Evolutionary conservation across 2,888 invertebrate species (phyloP), one percentile per base, ranked within the genome.

Genomic region (Lepidonotus clava): DNA sequence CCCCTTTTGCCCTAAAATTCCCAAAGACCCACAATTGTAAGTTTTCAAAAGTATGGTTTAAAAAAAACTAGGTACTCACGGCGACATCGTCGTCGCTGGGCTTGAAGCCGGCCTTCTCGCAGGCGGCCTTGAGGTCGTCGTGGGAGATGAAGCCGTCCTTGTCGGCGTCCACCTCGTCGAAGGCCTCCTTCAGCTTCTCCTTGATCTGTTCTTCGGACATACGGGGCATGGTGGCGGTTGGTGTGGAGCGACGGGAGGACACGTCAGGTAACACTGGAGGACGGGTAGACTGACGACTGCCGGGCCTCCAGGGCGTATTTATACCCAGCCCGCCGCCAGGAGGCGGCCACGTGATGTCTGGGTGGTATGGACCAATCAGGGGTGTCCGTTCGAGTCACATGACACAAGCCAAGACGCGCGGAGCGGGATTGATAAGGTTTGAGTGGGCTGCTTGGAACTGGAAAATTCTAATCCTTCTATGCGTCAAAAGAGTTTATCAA

Each of bases 111-210:
- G 84, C 84, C 28, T 61, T 67, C 6, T 24, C 11, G 1, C 36
- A 18, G 66, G 61, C 84, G n/a, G 38, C 38, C 67, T 66, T 61
- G 8, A 84, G 67, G 24, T 84, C 84, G 41, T 34, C 84, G 56
- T 36, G 24, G 61, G 36, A 36, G 84, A 84, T 84, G 40, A 66
- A 6, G 41, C 84, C 84, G 28, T 84, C 84, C 36, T 61, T 61
- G 61, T 61, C 84, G 2, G n/a, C 66, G 40, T 84, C 84, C 14
- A 40, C 84, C 4, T 0, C 41, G 40, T 66, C 67, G 28, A 84
- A 84, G 38, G 84, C 84, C 46, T 84, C 84, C 84, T 67, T 32
- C 66, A 84, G 66, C 66, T 84, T 84, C 14, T 24, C 66, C 66
- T 67, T 84, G 34, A 84, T 66, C n/a, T 56, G 40, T 2, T 34